Percentiles rank a stretch among this genome's conserved stretches.
phyloP scores from a whole-genome alignment of 1,140 invertebrate genomes.

The Brachionus manjavacas region DNA sequence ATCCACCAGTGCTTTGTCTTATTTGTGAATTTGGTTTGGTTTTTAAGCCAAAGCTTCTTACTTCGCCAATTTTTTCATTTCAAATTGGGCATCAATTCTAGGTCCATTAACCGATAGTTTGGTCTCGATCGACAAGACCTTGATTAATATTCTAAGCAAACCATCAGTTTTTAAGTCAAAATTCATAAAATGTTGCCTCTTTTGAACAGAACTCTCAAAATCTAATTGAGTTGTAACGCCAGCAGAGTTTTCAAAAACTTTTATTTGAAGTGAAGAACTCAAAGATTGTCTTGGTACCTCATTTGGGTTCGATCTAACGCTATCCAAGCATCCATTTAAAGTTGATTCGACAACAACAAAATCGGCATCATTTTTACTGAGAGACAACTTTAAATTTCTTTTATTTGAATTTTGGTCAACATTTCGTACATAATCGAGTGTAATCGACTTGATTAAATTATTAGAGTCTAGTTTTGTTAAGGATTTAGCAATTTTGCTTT shows the following conservation, averaged over 20 bases:
- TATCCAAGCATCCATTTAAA: background rate
- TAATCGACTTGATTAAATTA: background rate
- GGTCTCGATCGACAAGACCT: background rate
- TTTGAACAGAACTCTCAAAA: background rate
- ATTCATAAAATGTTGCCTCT: background rate
- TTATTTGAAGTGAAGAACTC: background rate
- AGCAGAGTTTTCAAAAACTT: slow-evolving; percentile 15
- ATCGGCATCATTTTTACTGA: background rate
- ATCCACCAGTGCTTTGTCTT: background rate
- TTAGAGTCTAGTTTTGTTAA: background rate
- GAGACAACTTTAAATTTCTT: background rate
- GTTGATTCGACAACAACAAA: background rate
- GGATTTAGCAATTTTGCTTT: background rate
- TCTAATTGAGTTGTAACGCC: background rate
- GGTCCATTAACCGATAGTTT: background rate
- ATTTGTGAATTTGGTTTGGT: background rate
- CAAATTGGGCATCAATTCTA: background rate
- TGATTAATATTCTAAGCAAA: background rate
- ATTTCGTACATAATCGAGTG: background rate
- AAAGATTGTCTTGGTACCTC: slow-evolving; percentile 26
- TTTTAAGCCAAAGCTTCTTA: background rate
- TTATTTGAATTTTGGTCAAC: background rate
- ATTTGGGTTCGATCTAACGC: background rate
- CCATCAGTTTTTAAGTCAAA: slow-evolving; percentile 19
- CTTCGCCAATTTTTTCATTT: slow-evolving; percentile 36